Evolutionary conservation across 53 echinoderm and acorn worm genomes (phyloP).

Genomic region (Temnopleurus reevesii): DNA sequence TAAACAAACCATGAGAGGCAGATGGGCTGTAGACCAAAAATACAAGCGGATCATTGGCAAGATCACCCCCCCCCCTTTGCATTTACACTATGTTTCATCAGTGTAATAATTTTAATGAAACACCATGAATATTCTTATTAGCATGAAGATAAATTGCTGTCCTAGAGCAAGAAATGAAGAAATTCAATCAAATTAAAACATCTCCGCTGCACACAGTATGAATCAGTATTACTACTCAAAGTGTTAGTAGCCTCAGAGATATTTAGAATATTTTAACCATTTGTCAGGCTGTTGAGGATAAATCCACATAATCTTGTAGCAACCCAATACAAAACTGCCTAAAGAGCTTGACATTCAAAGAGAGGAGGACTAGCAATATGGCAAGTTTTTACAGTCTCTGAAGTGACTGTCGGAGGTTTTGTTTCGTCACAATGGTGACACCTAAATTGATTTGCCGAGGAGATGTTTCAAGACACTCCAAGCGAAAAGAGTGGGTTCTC

Average conservation of each 20-base stretch:
- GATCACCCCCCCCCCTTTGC: too few species aligned
- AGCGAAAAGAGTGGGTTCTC: constrained; percentile 27
- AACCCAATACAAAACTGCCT: constrained; percentile 33
- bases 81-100: background rate
- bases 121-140: background rate
- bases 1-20: too few species aligned
- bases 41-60: too few species aligned
- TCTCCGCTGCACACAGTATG: background rate
- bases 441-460: constrained; percentile 48
- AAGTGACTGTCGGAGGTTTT: constrained; percentile 42
- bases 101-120: background rate
- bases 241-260: constrained; percentile 30
- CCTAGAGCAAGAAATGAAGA: background rate
- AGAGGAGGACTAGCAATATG: constrained; percentile 8
- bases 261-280: constrained; percentile 19
- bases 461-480: constrained; percentile 29
- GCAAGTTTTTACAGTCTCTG: constrained; percentile 34
- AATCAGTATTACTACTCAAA: background rate
- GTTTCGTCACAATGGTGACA: constrained; percentile 24
- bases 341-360: constrained; percentile 45
- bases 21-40: too few species aligned
- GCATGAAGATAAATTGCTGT: background rate
- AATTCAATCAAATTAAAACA: constrained; percentile 24
- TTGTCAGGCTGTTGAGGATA: constrained; percentile 19
- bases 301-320: constrained; percentile 24